Base-by-base conservation (phyloP, 2,113 vertebrate species). In the Gasterosteus nipponicus region DNA sequence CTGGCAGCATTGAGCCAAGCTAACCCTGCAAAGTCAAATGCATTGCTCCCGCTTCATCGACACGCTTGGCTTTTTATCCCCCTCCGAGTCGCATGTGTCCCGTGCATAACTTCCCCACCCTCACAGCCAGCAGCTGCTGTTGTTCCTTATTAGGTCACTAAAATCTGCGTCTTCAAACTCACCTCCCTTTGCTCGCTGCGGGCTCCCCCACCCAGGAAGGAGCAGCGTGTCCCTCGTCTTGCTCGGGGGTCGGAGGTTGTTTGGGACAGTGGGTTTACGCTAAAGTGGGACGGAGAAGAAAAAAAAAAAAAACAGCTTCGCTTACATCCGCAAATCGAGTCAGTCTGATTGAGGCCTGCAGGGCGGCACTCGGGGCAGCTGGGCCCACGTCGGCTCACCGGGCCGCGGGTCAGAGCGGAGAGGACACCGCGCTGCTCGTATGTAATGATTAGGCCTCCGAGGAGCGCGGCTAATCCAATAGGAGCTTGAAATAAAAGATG, bases 181-280 rank as follows among this genome's bases (percentile, higher is more conserved):
- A 95, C 94, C 94, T 91, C 71, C 89, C 33, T 35, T 35, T 6
- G 69, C n/a, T 1, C 60, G 29, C 56, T 47, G 78, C 6, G 60
- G 67, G 70, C 60, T 83, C 42, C 4, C 19, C 47, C 76, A 80
- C 54, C 80, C 91, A 5, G 91, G 90, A 33, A 82, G 93, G 70
- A 92, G 92, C 62, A 95, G 91, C 16, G 81, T 88, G 76, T 94
- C 89, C 72, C 82, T 90, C 73, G 64, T 87, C 78, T 87, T 88
- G 65, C 56, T 86, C 0, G 87, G 69, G 66, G 88, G 63, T 80
- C 86, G 82, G 47, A 90, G 86, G 78, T 94, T 80, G 26, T 71
- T 88, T 2, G 89, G 91, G 59, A 80, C 53, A 42, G 68, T 47
- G 46, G 77, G 73, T 83, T 94, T 94, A 80, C 86, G 81, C 90